phyloP scores from a whole-genome alignment of 92 coral and sea anemone species.

The Plumapathes pennacea region DNA sequence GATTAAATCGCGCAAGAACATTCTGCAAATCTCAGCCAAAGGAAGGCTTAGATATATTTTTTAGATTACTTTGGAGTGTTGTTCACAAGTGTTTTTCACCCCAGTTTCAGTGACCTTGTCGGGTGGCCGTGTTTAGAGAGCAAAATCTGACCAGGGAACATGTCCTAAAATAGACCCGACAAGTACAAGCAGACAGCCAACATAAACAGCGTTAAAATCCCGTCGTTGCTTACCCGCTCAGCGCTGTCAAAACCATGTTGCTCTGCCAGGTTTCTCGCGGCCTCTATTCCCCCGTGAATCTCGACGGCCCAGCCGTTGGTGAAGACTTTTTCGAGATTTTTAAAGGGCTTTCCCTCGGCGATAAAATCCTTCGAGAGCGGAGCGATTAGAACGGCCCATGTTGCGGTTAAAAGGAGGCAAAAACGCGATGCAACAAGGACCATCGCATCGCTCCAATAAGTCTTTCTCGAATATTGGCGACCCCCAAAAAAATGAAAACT shows the following conservation, averaged over 20 bases:
- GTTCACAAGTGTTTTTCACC: too few species aligned
- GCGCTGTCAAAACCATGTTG: constrained; percentile 92
- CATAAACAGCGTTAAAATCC: neutral
- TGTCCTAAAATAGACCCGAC: constrained; percentile 23
- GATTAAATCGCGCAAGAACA: too few species aligned
- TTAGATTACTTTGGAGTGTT: too few species aligned
- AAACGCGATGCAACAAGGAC: constrained; percentile 71
- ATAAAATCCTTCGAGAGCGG: constrained; percentile 10
- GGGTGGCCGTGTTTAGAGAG: constrained; percentile 44
- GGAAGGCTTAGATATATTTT: too few species aligned
- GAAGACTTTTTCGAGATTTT: constrained; percentile 61
- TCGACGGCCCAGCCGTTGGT: constrained; percentile 99
- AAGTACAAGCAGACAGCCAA: constrained; percentile 31
- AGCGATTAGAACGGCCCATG: constrained; percentile 36
- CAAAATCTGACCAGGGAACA: constrained; percentile 22
- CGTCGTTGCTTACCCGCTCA: constrained; percentile 64
- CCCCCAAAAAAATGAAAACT: constrained; percentile 49
- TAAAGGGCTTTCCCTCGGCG: constrained; percentile 18
- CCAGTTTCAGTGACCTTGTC: too few species aligned
- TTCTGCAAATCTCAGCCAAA: too few species aligned
- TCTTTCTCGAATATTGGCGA: constrained; percentile 42
- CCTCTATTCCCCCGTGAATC: constrained; percentile 78
- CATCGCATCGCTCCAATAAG: constrained; percentile 96
- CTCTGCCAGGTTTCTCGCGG: constrained; percentile 81
- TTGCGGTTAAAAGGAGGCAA: constrained; percentile 65